phyloP scores from a whole-genome alignment of 1,140 invertebrate genomes.

The Pteromalus puparum region DNA sequence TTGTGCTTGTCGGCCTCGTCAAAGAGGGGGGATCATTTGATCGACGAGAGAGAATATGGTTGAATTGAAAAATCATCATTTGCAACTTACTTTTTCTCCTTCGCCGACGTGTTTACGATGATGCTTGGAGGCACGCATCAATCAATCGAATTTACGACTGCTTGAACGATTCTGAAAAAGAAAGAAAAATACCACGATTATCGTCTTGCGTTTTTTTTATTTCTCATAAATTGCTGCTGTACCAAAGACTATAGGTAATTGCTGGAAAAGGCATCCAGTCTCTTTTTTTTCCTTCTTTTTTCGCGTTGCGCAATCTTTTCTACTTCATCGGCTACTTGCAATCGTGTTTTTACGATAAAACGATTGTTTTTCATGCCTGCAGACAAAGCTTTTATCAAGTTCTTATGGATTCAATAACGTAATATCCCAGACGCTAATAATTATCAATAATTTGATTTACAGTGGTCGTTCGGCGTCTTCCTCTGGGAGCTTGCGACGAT shows the following conservation, averaged over 20 bases:
- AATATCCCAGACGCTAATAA: not conserved
- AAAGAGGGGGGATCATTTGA: too few relatives aligned
- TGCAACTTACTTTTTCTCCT: not conserved
- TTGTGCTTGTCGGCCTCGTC: not conserved
- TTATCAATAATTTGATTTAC: conserved; percentile 69
- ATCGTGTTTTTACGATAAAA: not conserved
- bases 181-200: conserved; percentile 19
- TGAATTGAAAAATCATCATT: not conserved
- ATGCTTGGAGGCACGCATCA: not conserved
- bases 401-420: conserved; percentile 50
- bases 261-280: not conserved
- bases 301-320: not conserved
- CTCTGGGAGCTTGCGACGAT: conserved; percentile 96
- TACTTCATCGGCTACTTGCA: not conserved
- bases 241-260: not conserved
- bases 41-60: not conserved
- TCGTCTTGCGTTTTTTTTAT: not conserved
- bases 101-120: too few relatives aligned
- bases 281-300: not conserved
- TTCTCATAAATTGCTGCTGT: not conserved
- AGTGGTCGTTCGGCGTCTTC: conserved; percentile 96
- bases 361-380: not conserved
- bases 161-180: not conserved
- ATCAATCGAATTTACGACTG: not conserved
- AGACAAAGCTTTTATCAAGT: not conserved